Base-by-base conservation (phyloP, 1,140 invertebrate genomes). In the Steinernema khuongi region DNA sequence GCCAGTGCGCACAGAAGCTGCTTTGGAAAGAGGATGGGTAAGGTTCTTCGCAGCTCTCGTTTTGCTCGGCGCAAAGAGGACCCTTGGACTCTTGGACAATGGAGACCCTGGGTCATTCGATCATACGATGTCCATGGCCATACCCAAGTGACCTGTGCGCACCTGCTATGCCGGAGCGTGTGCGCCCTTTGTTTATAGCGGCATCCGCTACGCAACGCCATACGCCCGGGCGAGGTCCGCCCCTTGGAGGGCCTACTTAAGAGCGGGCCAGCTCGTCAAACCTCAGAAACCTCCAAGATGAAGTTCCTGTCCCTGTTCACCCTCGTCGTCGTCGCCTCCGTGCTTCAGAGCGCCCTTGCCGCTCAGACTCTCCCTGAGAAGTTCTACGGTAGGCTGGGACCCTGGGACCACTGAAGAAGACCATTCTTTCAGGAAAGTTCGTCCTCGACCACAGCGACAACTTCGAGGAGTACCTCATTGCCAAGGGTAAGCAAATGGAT, bases 391-490 rank as follows among this genome's bases (percentile, higher is more conserved):
- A n/a, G 75, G 17, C 36, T 41, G n/a, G 7, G 36, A 7, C n/a
- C n/a, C 36, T 41, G 7, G 7, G n/a, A 41, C 36, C 36, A n/a
- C 36, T 41, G 7, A 7, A 41, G 36, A 11, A 11, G 36, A 7
- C 7, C 7, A n/a, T 41, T n/a, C 7, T 41, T 41, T 41, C 36
- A n/a, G n/a, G n/a, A 7, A 41, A 41, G 36, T 83, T 81, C 68
- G 74, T 73, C 11, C 70, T 81, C 33, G 81, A 85, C 29, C 74
- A 74, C 50, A 81, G 76, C 68, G 81, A 83, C 29, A 85, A 83
- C 36, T 83, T 83, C 60, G 81, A 85, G 32, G 81, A 83, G 69
- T 85, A 81, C 68, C 77, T 83, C 31, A 67, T 74, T 0, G 69
- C 79, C 41, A 84, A 80, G 72, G 81, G 81, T 75, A 67, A 4